Evolutionary conservation across 2,888 invertebrate species (phyloP), one percentile per base, ranked within the genome.

Genomic region (Meliscaeva auricollis): DNA sequence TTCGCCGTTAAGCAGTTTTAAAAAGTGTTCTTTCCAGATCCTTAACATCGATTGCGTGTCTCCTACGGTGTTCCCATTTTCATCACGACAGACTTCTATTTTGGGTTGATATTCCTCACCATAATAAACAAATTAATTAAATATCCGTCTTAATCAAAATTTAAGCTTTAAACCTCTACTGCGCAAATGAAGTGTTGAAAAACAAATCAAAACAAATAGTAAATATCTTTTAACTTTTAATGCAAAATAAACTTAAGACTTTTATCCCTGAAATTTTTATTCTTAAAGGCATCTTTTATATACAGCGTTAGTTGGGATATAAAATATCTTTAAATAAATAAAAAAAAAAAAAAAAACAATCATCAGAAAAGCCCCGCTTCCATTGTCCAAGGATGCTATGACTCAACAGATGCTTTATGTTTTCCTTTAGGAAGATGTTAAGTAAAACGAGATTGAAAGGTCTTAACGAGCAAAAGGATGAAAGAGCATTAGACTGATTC

Each of bases 361-460:
- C 70, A 74, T 74, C 58, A 41, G 32, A 35, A 76, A 32, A 72
- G 64, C 58, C 50, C 64, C 50, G 32, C 50, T 52, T 58, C 58
- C 46, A 79, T 84, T 84, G 79, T 84, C 79, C 74, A 58, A 69
- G 66, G 54, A 50, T 54, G 26, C 66, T 69, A 80, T n/a, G n/a
- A 72, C 66, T 80, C 79, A 85, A 80, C 84, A 85, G 84, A 84
- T 84, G 79, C 70, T 75, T 84, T 70, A 74, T 79, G 56, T 79
- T 69, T 74, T 66, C 70, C 75, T 66, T 66, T 64, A 75, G 52
- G 72, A 74, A 75, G 58, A 80, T 69, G 54, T 73, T 77, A 48
- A 68, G 76, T 9, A 77, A 76, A 81, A 77, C 73, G 76, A 81
- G 72, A 77, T 81, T 85, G 76, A 85, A 73, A 81, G 68, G 85